Conservation (phyloP, 1,140 invertebrate genomes). For the Drosophila kurseongensis region DNA sequence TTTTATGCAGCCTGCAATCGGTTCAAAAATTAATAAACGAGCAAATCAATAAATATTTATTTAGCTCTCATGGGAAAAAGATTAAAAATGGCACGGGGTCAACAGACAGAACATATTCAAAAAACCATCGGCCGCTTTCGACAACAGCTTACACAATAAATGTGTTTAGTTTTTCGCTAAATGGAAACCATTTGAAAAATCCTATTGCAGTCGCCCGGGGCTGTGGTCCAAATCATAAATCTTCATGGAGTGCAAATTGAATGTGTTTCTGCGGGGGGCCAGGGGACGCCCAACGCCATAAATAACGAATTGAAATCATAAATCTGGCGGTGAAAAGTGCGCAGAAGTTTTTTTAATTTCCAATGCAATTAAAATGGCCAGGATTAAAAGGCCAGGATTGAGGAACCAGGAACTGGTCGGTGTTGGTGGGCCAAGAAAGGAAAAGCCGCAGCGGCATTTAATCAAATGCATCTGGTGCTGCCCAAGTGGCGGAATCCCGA, state of each 20-base stretch:
- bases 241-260: constrained; percentile 65
- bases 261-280: constrained; percentile 30
- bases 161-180: constrained; percentile 54
- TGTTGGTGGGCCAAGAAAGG: background rate
- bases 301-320: constrained; percentile 77
- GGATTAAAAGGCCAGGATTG: background rate
- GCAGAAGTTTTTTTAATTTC: constrained; percentile 67
- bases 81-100: constrained; percentile 1
- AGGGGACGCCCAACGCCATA: constrained; percentile 27
- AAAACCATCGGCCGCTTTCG: constrained; percentile 50
- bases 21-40: constrained; percentile 40
- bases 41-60: constrained; percentile 75
- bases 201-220: constrained; percentile 14
- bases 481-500: constrained; percentile 31
- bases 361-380: constrained; percentile 66
- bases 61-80: constrained; percentile 24
- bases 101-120: constrained; percentile 54
- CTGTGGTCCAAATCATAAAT: constrained; percentile 56
- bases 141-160: constrained; percentile 74
- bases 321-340: constrained; percentile 58
- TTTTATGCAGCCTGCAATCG: constrained; percentile 40
- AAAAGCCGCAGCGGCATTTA: constrained; percentile 39
- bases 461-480: constrained; percentile 64
- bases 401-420: background rate
- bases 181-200: constrained; percentile 32